Conservation (phyloP, 2,797 vertebrate species). For the Eospalax fontanierii region DNA sequence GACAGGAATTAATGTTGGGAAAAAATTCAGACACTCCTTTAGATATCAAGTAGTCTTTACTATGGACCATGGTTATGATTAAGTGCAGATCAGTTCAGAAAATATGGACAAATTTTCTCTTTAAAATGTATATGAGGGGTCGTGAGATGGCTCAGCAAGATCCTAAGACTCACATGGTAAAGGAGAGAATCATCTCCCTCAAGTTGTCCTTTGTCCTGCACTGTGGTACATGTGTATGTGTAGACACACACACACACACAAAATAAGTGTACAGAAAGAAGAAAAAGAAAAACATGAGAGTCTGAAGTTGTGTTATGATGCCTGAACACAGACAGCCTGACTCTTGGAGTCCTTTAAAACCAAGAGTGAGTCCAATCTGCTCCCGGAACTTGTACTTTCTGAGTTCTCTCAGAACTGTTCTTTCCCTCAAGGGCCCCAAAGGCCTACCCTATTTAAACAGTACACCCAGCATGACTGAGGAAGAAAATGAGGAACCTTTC, state of each 20-base stretch:
- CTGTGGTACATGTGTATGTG: not conserved
- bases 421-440: no score
- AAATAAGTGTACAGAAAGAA: not conserved
- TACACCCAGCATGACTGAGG: no score
- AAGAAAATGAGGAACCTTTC: no score
- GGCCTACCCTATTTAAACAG: no score
- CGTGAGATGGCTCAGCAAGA: not conserved
- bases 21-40: slow-evolving; percentile 41
- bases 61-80: not conserved
- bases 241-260: not conserved
- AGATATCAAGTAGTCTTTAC: not conserved
- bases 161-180: not conserved
- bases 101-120: slow-evolving; percentile 7
- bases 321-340: no score
- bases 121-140: slow-evolving; percentile 21
- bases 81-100: slow-evolving; percentile 49
- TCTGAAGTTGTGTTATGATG: not conserved
- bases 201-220: not conserved
- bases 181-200: not conserved
- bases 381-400: no score
- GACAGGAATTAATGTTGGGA: slow-evolving; percentile 19
- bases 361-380: no score
- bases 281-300: not conserved
- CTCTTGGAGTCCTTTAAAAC: no score
- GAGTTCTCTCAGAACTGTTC: no score